Conservation (phyloP, 2,888 invertebrate species). For the Cephus runcator region DNA sequence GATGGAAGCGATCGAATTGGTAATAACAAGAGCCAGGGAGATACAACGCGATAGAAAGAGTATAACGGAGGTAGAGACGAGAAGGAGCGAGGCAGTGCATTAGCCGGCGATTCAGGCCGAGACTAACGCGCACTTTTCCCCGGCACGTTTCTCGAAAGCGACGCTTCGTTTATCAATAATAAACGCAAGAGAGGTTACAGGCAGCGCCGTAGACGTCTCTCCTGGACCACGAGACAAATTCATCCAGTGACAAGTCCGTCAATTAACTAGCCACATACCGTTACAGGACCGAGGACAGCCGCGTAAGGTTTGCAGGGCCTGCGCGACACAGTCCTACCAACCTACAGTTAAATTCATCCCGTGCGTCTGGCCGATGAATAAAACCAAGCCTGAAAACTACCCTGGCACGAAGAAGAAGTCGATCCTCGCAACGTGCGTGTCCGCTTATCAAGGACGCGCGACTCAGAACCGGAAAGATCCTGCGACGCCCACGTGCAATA, state of each 20-base stretch:
- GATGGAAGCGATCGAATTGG: neutral
- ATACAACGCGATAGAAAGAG: slow-evolving; percentile 16
- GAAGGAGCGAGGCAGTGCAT: slow-evolving; percentile 41
- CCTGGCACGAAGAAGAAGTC: slow-evolving; percentile 12
- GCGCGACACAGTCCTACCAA: neutral
- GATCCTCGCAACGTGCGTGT: slow-evolving; percentile 19
- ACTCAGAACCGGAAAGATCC: slow-evolving; percentile 63
- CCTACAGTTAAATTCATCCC: neutral
- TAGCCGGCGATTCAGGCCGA: slow-evolving; percentile 64
- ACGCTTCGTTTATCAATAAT: slow-evolving; percentile 24
- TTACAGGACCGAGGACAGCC: neutral
- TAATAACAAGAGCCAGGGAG: neutral
- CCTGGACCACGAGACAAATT: neutral
- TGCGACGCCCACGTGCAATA: slow-evolving; percentile 54
- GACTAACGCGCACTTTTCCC: slow-evolving; percentile 65
- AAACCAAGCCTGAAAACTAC: neutral
- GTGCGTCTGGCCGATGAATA: neutral
- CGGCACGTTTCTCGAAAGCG: slow-evolving; percentile 54
- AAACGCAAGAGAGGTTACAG: neutral
- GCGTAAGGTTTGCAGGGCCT: too few species aligned
- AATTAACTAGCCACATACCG: neutral
- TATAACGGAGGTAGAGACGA: slow-evolving; percentile 1
- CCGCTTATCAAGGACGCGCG: slow-evolving; percentile 52
- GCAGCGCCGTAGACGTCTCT: neutral
- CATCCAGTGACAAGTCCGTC: neutral